Evolutionary conservation across 2,113 vertebrate species (phyloP), one percentile per base, ranked within the genome.

Genomic region (Aegotheles bennettii): DNA sequence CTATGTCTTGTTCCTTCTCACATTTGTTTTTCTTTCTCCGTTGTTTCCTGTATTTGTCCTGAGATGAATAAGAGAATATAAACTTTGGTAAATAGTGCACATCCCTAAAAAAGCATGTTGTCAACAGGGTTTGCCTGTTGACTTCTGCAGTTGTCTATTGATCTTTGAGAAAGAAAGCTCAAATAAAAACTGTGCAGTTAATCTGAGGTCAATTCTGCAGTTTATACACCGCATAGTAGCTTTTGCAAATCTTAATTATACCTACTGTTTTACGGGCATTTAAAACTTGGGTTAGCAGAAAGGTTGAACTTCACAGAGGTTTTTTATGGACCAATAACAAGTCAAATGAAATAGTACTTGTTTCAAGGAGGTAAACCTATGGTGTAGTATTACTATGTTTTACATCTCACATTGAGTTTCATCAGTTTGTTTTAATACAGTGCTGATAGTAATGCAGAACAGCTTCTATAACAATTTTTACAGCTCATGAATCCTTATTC

Each of bases 401-500:
- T 91, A 89, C 26, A 35, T 18, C 33, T 89, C 25, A 61, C 23
- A 54, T 10, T n/a, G 43, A 50, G 17, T 88, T 95, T 89, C 51
- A 65, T 74, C 48, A 28, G 7, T 59, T 31, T 57, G 31, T 45
- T 35, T 91, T 95, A 86, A 83, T 88, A 61, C 21, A 33, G 25
- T 75, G 24, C 28, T 73, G 61, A 53, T 91, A 71, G 51, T 92
- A 91, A 82, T 77, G 48, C 69, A 95, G 53, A 96, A 73, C 47
- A 77, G 16, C 70, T 85, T 93, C 73, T 88, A 5, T 77, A 88
- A 71, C 31, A 79, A 11, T 85, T 96, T 92, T 76, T 87, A 75
- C 53, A 93, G 59, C 33, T 56, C 63, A 73, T 89, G 73, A 84
- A 81, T 89, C 64, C 94, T 89, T 74, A 87, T 95, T 94, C 70